Evolutionary conservation across 2,797 vertebrate genomes (phyloP), one percentile per base, ranked within the genome.

Genomic region (Mionectes olivaceus): DNA sequence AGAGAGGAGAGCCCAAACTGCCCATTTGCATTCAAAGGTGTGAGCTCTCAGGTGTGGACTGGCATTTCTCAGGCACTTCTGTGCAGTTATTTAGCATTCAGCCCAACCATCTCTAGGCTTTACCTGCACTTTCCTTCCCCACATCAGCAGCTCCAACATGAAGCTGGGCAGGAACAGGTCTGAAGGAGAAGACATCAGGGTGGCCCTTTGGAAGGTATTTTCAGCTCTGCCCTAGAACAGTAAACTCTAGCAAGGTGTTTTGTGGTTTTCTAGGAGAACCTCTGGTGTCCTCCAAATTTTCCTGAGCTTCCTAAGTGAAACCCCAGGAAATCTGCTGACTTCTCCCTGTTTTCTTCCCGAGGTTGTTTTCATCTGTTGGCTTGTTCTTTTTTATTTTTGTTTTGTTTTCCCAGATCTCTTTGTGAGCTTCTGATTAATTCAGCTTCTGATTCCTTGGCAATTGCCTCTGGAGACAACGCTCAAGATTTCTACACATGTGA

Each of bases 361-460:
- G 8, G 25, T 78, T 74, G 60, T 52, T 80, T 89, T 63, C 13
- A 2, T 78, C 70, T 59, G 16, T 82, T 82, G 46, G 6, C 65
- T 83, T 9, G 3, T 18, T 55, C 6, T n/a, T 52, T 70, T 75
- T 82, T 25, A 10, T 24, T 53, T 84, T 74, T 50, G 27, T 81
- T 94, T 87, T 76, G 68, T 37, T 84, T 82, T 46, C 37, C 24
- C 46, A 44, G 30, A 37, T 81, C 15, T 43, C 6, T 86, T 69
- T 68, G 61, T 60, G 22, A 65, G 14, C n/a, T 15, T 70, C 76
- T 59, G 69, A 91, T 92, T 85, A 77, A 94, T 87, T 88, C 77
- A 88, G 74, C 60, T 92, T 77, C 61, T 78, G 37, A 68, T 88
- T 88, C 69, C 46, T 88, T 93, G 80, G 83, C 90, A 94, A 79